Base-by-base conservation (phyloP, 2,888 invertebrate genomes). In the Odontocerum albicorne region DNA sequence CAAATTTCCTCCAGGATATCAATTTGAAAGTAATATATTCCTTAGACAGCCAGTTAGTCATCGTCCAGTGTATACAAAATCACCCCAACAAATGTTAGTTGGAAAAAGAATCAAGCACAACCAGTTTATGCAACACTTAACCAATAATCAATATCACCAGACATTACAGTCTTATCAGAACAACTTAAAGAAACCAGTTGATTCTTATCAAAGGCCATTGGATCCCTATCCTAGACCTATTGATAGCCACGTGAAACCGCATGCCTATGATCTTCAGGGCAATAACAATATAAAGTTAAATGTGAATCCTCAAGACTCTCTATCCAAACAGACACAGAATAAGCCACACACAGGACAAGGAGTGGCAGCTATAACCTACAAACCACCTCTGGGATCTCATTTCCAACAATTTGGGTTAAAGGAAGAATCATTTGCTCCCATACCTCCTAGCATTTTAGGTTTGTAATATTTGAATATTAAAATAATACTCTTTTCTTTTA, bases 371-470 rank as follows among this genome's bases (percentile, higher is more conserved):
- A 58, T 60, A 8, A 62, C 62, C 1, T 60, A 60, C 35, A 62
- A 62, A 44, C 62, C 62, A 10, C 57, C 62, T 4, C 46, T 56
- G 4, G 47, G 33, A 21, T 31, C 60, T 53, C 69, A 70, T 4
- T 74, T 69, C 60, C 66, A 68, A 15, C 72, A 74, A 49, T 75
- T 71, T 63, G 64, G 71, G 16, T 72, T 70, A 65, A 74, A 75
- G 62, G 73, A 76, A 46, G 64, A 63, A 31, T 56, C 60, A 16
- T 64, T 63, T 36, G 63, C 70, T 22, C 67, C 70, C 4, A 67
- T 74, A 43, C 74, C 74, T 59, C 68, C 73, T 44, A 74, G 67
- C 62, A 69, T 77, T 62, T 68, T 77, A 71, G 78, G 78, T 72
- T 68, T 68, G 66, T n/a, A n/a, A n/a, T n/a, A n/a, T n/a, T n/a